A percentile compares a stretch with the other conserved stretches of the same genome.
Conservation (phyloP, 2,888 invertebrate species). For the Aphelenchoides bicaudatus region DNA sequence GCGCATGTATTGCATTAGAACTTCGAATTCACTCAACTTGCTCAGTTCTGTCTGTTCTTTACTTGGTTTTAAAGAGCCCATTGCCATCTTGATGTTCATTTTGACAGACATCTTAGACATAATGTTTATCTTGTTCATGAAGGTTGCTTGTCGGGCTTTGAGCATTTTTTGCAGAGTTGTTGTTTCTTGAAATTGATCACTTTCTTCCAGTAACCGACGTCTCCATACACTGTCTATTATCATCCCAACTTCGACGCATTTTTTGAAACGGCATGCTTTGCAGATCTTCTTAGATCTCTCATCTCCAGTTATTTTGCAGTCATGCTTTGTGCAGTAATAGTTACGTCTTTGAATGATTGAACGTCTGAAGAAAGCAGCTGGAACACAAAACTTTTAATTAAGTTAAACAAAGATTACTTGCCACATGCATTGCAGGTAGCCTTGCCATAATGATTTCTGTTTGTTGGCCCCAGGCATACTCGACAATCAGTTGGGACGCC, state of each 20-base stretch:
- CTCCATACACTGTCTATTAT: constrained; percentile 1
- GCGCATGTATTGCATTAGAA: constrained; percentile 1
- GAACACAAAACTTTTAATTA: neutral
- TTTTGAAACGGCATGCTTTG: constrained; percentile 5
- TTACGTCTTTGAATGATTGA: constrained; percentile 1
- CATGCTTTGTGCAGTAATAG: constrained; percentile 3
- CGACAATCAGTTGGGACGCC: neutral
- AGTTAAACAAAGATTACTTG: neutral
- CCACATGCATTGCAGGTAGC: constrained; percentile 2
- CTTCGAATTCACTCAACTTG: constrained; percentile 7
- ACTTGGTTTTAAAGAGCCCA: neutral
- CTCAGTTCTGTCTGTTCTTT: neutral
- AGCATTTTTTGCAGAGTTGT: neutral
- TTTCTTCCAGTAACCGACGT: neutral
- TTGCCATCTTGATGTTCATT: neutral
- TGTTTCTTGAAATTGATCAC: constrained; percentile 1
- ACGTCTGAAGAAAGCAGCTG: constrained; percentile 14
- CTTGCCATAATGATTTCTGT: constrained; percentile 2
- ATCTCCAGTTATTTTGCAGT: constrained; percentile 3
- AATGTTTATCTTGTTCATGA: constrained; percentile 1
- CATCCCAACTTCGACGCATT: constrained; percentile 6
- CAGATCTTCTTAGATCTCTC: neutral
- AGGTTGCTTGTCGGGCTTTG: constrained; percentile 2
- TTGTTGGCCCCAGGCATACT: neutral
- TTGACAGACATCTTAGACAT: constrained; percentile 3